phyloP scores from a whole-genome alignment of 1,140 invertebrate genomes.

The Eufriesea mexicana region DNA sequence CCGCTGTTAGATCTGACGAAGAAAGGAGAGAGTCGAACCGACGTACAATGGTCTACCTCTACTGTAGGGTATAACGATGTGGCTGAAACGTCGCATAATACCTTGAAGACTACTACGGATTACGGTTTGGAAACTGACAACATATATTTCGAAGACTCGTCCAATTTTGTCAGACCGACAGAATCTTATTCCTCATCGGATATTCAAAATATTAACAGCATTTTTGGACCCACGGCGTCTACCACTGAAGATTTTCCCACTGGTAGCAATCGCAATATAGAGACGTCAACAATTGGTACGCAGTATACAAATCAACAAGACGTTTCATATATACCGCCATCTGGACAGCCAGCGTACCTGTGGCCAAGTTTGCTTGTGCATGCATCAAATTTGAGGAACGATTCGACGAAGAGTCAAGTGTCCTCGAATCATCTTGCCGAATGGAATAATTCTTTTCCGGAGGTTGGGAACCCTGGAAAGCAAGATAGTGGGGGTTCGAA shows the following conservation, averaged over 20 bases:
- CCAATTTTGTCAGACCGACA: background rate
- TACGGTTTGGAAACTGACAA: background rate
- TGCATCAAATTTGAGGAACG: background rate
- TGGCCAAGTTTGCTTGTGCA: conserved; percentile 3
- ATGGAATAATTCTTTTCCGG: conserved; percentile 1
- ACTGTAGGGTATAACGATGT: background rate
- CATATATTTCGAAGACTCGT: background rate
- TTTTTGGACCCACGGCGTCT: background rate
- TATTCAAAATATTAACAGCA: background rate
- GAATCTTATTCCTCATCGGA: conserved; percentile 6
- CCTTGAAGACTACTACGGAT: conserved; percentile 5
- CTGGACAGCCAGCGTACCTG: background rate
- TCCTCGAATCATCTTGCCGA: conserved; percentile 26
- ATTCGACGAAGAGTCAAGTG: background rate
- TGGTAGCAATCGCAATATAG: background rate
- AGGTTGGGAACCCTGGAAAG: background rate
- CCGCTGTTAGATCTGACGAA: conserved; percentile 54
- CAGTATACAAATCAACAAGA: background rate
- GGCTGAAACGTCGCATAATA: background rate
- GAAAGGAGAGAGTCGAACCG: conserved; percentile 28
- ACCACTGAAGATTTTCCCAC: background rate
- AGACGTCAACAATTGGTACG: background rate
- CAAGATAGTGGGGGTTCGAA: conserved; percentile 9
- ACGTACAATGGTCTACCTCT: conserved; percentile 17
- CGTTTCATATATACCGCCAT: conserved; percentile 19